These are phyloP conservation scores for Polyodon spathula DNA, from an alignment of 2,113 vertebrate species.

Conservation along the genomic window DNA sequence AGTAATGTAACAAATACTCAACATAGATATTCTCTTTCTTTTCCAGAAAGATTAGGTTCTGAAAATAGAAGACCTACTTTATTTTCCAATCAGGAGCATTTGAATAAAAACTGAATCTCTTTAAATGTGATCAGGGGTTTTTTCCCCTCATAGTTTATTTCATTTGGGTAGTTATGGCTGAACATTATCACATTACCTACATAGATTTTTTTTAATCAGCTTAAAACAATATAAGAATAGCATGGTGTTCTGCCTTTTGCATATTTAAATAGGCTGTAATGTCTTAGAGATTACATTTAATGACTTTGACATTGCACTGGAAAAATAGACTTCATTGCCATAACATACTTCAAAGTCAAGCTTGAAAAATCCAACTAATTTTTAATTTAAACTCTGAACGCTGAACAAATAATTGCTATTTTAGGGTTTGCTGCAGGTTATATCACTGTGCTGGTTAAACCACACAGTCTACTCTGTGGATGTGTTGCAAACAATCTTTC, in stretches of 20 bases:
- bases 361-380: slow-evolving; percentile 17
- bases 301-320: slow-evolving; percentile 6
- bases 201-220: slow-evolving; percentile 4
- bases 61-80: slow-evolving; percentile 26
- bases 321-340: not conserved
- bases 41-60: slow-evolving; percentile 20
- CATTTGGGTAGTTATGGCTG: not conserved
- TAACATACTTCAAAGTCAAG: slow-evolving; percentile 19
- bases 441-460: slow-evolving; percentile 20
- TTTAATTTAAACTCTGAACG: slow-evolving; percentile 17
- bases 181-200: slow-evolving; percentile 11
- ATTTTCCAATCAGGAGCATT: slow-evolving; percentile 3
- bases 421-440: no score
- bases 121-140: slow-evolving; percentile 4
- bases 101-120: not conserved
- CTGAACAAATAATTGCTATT: no score
- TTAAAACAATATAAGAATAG: slow-evolving; percentile 10
- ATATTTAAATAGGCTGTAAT: slow-evolving; percentile 16
- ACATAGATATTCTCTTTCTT: slow-evolving; percentile 4
- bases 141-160: slow-evolving; percentile 1
- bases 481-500: no score
- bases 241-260: slow-evolving; percentile 1
- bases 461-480: no score
- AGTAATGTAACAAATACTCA: not conserved
- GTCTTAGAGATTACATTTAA: no score